These are phyloP conservation scores for Drosophila teissieri DNA, from an alignment of 1,140 invertebrate genomes.

Conservation along the genomic window DNA sequence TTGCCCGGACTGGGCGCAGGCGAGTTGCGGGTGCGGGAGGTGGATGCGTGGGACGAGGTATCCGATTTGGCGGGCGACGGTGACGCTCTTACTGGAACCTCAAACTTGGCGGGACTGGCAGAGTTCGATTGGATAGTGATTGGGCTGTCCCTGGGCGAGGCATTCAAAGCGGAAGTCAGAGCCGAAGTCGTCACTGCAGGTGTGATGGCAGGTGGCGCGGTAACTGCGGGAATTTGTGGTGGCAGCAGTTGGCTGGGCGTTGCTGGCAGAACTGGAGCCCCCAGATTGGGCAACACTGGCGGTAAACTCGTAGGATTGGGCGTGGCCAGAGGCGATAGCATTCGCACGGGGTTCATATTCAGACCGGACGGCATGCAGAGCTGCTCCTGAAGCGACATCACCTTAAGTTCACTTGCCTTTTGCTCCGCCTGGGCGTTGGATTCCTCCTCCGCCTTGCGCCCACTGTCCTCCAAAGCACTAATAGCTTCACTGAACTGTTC, in stretches of 20 bases:
- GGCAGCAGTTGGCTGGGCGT: constrained; percentile 32
- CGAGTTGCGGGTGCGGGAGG: constrained; percentile 71
- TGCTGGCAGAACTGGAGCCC: constrained; percentile 33
- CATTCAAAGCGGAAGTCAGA: constrained; percentile 22
- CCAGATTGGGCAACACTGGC: constrained; percentile 41
- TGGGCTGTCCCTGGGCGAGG: constrained; percentile 79
- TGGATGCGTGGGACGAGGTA: constrained; percentile 69
- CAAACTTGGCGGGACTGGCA: constrained; percentile 83
- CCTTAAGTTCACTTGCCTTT: constrained; percentile 77
- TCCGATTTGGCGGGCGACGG: constrained; percentile 84
- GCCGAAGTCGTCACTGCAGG: constrained; percentile 30
- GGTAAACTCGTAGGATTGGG: constrained; percentile 69
- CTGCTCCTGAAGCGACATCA: constrained; percentile 82
- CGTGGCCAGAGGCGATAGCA: constrained; percentile 75
- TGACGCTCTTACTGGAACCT: constrained; percentile 74
- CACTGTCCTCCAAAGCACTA: constrained; percentile 50
- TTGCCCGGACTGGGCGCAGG: constrained; percentile 80
- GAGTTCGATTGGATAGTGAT: constrained; percentile 81
- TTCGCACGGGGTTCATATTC: constrained; percentile 84
- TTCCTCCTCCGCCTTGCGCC: constrained; percentile 66
- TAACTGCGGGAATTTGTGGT: constrained; percentile 17
- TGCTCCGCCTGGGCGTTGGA: constrained; percentile 62
- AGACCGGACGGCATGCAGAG: constrained; percentile 82
- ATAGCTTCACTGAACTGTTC: constrained; percentile 44
- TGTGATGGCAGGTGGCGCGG: constrained; percentile 16